Base-by-base conservation (phyloP, 2,797 vertebrate species). In the Phoebastria nigripes region DNA sequence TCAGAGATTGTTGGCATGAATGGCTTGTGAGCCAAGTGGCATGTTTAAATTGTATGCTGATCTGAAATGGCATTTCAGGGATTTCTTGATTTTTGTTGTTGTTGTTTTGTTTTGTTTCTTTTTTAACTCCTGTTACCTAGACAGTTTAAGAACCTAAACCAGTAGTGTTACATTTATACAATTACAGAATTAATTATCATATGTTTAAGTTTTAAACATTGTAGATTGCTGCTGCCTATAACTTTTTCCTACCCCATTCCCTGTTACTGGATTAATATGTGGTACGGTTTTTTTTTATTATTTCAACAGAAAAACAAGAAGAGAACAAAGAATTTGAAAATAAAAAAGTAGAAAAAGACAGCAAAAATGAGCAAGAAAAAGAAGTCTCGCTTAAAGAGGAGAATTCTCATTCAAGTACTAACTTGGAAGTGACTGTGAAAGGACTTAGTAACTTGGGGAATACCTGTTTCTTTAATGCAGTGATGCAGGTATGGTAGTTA, bases 401-500 rank as follows among this genome's bases (percentile, higher is more conserved):
- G 55, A 97, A 82, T 94, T 72, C 91, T 86, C 56, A 82, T 65
- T 80, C 81, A 90, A 84, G 93, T 94, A 72, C 73, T 58, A 66
- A 83, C 77, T 95, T 26, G 3, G 97, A 98, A 83, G 78, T 98
- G 79, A 96, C 97, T 20, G 99, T 99, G 41, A 99, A 98, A 93
- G 99, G 99, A 67, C 98, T 99, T 76, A 99, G 99, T 97, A 99
- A 99, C 96, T 97, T 99, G 96, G 99, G 99, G 79, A 99, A 99
- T 96, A 99, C 99, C 0, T 99, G 99, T 92, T 99, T 99, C 98
- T 99, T 99, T 94, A 99, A 99, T 83, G 98, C 99, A 11, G 99
- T 99, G 89, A 98, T 99, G 97, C 99, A 99, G 99, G 99, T 99
- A 94, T 8, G 12, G 15, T 61, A 65, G 24, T 93, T 89, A 76